Evolutionary conservation across 2,797 vertebrate species (phyloP).

Genomic region (Dermochelys coriacea): DNA sequence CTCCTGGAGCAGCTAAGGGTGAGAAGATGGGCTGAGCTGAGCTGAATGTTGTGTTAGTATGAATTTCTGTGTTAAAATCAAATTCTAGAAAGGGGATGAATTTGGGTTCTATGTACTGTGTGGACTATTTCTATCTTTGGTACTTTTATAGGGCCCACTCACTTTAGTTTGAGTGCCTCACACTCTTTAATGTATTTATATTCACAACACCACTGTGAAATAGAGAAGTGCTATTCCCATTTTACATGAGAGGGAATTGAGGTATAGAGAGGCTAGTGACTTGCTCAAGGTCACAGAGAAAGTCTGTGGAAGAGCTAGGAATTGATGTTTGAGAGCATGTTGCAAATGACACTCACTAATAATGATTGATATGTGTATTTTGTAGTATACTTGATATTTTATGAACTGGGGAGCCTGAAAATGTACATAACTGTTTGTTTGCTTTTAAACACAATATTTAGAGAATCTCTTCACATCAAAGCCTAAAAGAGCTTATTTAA

Average conservation of each 20-base stretch:
- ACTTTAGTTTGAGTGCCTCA: neutral
- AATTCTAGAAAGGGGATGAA: neutral
- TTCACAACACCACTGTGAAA: neutral
- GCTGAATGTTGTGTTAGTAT: neutral
- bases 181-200: neutral
- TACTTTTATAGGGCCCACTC: too few relatives aligned
- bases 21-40: neutral
- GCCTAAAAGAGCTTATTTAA: neutral
- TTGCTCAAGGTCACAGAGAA: neutral
- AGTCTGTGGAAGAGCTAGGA: neutral
- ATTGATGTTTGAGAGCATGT: neutral
- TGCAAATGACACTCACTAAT: neutral
- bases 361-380: neutral
- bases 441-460: neutral
- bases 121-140: neutral
- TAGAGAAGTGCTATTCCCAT: neutral
- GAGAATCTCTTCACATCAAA: neutral
- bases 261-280: neutral
- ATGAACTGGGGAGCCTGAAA: neutral
- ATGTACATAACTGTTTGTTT: conserved; percentile 22
- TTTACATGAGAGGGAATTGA: neutral
- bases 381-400: neutral
- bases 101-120: neutral
- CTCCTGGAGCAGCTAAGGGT: neutral
- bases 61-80: neutral